Percentiles rank a stretch among this genome's conserved stretches.
Conservation (phyloP, 2,888 invertebrate genomes). For the Drosophila recens region DNA sequence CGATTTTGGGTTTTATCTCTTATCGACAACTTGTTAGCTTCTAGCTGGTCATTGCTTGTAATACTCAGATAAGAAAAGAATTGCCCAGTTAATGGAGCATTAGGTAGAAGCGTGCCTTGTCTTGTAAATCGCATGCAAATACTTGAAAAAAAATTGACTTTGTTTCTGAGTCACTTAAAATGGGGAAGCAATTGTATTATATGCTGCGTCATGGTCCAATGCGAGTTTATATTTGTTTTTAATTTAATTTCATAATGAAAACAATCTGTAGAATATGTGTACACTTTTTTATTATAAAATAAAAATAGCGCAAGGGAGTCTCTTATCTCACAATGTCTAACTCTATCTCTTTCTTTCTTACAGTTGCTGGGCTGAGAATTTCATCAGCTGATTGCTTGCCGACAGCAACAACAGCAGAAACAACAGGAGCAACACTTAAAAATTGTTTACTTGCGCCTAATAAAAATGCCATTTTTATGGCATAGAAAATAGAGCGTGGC, state of each 20-base stretch:
- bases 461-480: slow-evolving; percentile 77
- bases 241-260: slow-evolving; percentile 76
- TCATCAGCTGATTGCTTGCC: slow-evolving; percentile 63
- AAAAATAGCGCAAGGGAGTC: slow-evolving; percentile 54
- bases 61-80: slow-evolving; percentile 45
- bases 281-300: slow-evolving; percentile 30
- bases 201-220: slow-evolving; percentile 60
- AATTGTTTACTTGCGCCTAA: slow-evolving; percentile 52
- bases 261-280: slow-evolving; percentile 39
- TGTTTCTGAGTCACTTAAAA: slow-evolving; percentile 41
- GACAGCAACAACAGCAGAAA: slow-evolving; percentile 16
- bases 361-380: slow-evolving; percentile 63
- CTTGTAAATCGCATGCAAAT: slow-evolving; percentile 38
- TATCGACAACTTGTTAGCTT: slow-evolving; percentile 32
- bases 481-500: slow-evolving; percentile 74
- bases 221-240: slow-evolving; percentile 63
- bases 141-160: slow-evolving; percentile 18
- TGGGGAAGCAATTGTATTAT: slow-evolving; percentile 17
- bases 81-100: slow-evolving; percentile 31
- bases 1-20: slow-evolving; percentile 17
- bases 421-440: slow-evolving; percentile 12
- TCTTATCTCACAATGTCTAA: slow-evolving; percentile 59
- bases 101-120: slow-evolving; percentile 37
- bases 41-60: slow-evolving; percentile 42
- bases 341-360: slow-evolving; percentile 48